Evolutionary conservation across 37 sponge, comb jelly and placozoan species (phyloP).

Genomic region (Beroe ovata): DNA sequence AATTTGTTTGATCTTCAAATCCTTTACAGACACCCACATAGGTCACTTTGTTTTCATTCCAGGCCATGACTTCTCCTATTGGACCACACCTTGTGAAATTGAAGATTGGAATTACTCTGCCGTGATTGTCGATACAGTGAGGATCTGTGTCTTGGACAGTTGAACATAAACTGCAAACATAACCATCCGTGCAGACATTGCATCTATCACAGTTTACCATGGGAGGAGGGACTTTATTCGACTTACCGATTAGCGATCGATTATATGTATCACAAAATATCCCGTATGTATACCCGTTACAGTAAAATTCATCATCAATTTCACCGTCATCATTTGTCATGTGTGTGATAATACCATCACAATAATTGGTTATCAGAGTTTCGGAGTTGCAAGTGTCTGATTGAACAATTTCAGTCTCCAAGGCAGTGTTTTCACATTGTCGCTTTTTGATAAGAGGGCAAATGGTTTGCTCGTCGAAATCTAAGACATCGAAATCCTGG

Average conservation of each 20-base stretch:
- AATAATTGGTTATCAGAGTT: not conserved
- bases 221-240: not conserved
- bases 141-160: not conserved
- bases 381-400: not conserved
- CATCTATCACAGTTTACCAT: not conserved
- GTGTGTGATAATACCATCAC: not conserved
- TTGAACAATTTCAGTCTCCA: not conserved
- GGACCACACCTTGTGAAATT: constrained; percentile 36
- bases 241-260: not conserved
- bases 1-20: constrained; percentile 10
- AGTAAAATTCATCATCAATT: not conserved
- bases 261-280: not conserved
- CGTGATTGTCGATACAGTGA: not conserved
- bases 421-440: not conserved
- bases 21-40: not conserved
- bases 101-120: not conserved
- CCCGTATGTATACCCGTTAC: not conserved
- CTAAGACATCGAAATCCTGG: too few species aligned
- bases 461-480: too few species aligned
- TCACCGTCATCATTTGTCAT: not conserved
- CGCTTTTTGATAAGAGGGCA: too few species aligned
- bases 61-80: not conserved
- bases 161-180: not conserved
- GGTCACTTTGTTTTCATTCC: not conserved
- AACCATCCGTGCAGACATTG: not conserved